Evolutionary conservation across 2,797 vertebrate genomes (phyloP).

Genomic region (Leptatherina wallacei): DNA sequence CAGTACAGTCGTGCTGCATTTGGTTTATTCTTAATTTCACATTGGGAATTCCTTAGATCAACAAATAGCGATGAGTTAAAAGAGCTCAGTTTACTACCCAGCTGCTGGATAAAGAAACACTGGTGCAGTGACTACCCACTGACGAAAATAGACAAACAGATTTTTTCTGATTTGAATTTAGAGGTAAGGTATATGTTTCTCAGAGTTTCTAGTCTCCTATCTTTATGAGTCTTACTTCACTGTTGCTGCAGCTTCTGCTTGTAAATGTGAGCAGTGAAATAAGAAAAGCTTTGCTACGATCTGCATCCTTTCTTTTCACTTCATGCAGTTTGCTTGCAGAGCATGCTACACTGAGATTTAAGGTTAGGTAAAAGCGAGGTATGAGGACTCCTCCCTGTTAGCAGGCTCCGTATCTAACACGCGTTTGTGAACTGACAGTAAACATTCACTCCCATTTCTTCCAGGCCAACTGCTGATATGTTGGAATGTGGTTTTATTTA

Average conservation of each 20-base stretch:
- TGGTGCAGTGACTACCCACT: not conserved
- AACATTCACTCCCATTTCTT: constrained; percentile 28
- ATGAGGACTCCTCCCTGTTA: constrained; percentile 46
- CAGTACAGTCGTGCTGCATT: constrained; percentile 35
- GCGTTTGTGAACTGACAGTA: constrained; percentile 22
- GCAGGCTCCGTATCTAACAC: constrained; percentile 27
- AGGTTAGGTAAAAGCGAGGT: constrained; percentile 41
- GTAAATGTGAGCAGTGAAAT: not conserved
- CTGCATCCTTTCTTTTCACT: constrained; percentile 10
- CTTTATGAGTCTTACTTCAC: not conserved
- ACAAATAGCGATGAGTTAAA: not conserved
- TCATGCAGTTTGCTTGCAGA: not conserved
- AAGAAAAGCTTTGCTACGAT: not conserved
- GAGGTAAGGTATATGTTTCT: not conserved
- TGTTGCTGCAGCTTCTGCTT: not conserved
- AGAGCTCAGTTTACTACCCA: not conserved
- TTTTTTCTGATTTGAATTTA: not conserved
- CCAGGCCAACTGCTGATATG: constrained; percentile 1
- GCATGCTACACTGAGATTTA: constrained; percentile 30
- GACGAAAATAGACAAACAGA: not conserved
- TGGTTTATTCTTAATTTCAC: constrained; percentile 31
- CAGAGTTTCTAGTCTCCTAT: not conserved
- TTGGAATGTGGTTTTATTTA: constrained; percentile 29
- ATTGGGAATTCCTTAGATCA: not conserved
- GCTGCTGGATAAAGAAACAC: not conserved